phyloP scores from a whole-genome alignment of 2,113 vertebrate species.

The Eretmochelys imbricata region DNA sequence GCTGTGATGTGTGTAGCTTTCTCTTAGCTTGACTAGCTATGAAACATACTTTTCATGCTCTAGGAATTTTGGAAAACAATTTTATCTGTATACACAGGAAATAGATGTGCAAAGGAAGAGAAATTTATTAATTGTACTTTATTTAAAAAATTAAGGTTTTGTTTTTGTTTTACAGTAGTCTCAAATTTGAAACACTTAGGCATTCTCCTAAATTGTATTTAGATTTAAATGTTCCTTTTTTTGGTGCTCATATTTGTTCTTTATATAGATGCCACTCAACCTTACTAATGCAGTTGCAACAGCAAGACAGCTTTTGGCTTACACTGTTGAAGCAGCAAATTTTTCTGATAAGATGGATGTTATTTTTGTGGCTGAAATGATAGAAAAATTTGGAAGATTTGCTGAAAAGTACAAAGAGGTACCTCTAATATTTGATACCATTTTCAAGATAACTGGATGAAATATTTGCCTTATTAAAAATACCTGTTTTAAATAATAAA shows the following conservation, averaged over 20 bases:
- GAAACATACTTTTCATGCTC: background rate
- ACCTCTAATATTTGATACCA: slow-evolving; percentile 58
- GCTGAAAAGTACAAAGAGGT: slow-evolving; percentile 97
- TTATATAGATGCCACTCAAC: slow-evolving; percentile 92
- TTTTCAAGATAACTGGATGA: background rate
- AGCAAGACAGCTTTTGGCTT: slow-evolving; percentile 91
- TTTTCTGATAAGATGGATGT: slow-evolving; percentile 99
- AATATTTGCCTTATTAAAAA: slow-evolving; percentile 14
- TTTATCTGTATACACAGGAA: background rate
- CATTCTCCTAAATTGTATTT: background rate
- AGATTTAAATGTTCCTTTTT: background rate
- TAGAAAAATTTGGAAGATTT: slow-evolving; percentile 96
- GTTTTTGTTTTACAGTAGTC: background rate
- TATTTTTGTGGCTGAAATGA: slow-evolving; percentile 98
- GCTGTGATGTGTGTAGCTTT: background rate
- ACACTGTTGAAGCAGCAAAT: slow-evolving; percentile 93
- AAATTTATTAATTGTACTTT: background rate
- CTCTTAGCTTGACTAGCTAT: background rate
- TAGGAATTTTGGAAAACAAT: background rate
- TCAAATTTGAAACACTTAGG: background rate
- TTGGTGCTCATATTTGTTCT: background rate
- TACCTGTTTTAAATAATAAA: slow-evolving; percentile 35
- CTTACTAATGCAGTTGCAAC: slow-evolving; percentile 92
- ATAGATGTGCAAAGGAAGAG: background rate
- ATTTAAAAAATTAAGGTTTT: background rate